Conservation (phyloP, 2,113 vertebrate genomes). For the Bufo bufo region DNA sequence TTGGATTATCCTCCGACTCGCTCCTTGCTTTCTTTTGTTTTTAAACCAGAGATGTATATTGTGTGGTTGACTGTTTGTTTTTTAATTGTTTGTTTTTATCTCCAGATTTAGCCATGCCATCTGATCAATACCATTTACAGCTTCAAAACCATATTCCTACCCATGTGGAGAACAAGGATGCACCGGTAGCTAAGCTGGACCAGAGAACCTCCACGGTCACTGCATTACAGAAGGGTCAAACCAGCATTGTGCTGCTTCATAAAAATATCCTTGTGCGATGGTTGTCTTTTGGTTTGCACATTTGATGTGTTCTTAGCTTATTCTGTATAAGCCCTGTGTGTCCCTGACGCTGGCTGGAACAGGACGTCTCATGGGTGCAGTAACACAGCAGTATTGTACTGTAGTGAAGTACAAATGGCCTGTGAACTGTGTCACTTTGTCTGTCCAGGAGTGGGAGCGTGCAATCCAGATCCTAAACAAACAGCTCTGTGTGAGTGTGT, state of each 20-base stretch:
- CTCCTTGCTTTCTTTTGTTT: too few relatives aligned
- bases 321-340: neutral
- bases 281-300: neutral
- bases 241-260: slow-evolving; percentile 72
- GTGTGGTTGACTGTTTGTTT: too few relatives aligned
- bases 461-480: neutral
- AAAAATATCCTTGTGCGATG: slow-evolving; percentile 74
- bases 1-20: too few relatives aligned
- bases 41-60: too few relatives aligned
- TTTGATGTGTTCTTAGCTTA: neutral
- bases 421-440: neutral
- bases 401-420: neutral
- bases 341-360: neutral
- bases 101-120: slow-evolving; percentile 86
- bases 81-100: neutral
- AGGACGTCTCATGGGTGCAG: too few relatives aligned
- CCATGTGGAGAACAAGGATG: slow-evolving; percentile 66
- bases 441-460: neutral
- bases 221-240: slow-evolving; percentile 74
- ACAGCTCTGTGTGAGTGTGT: slow-evolving; percentile 1
- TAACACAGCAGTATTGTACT: neutral
- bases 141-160: slow-evolving; percentile 79
- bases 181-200: slow-evolving; percentile 78
- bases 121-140: slow-evolving; percentile 91
- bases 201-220: slow-evolving; percentile 72